These are phyloP conservation scores for Poeciliopsis infans DNA, from an alignment of 2,797 vertebrate genomes.

Conservation along the genomic window DNA sequence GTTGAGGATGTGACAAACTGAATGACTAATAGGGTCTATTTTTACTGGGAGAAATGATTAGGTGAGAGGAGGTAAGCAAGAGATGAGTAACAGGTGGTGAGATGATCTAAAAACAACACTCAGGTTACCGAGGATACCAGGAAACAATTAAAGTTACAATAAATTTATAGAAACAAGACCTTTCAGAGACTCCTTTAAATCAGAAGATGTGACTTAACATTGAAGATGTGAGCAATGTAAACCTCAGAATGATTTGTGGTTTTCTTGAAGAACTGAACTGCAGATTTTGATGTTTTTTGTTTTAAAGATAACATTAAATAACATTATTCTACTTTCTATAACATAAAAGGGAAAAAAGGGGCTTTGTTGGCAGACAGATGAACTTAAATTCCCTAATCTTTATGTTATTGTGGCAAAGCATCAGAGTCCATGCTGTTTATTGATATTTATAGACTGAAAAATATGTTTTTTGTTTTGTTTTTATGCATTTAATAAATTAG, in stretches of 20 bases:
- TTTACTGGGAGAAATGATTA: slow-evolving; percentile 6
- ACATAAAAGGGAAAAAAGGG: not conserved
- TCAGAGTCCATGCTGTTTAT: not conserved
- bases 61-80: not conserved
- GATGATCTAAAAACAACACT: not conserved
- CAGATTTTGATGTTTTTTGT: not conserved
- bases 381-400: not conserved
- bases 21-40: slow-evolving; percentile 1
- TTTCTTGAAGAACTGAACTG: not conserved
- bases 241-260: not conserved
- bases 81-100: slow-evolving; percentile 2
- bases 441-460: not conserved
- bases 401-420: not conserved
- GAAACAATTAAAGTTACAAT: not conserved
- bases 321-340: not conserved
- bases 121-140: not conserved
- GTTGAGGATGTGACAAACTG: not conserved
- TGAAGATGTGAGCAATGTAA: not conserved
- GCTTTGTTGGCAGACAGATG: not conserved
- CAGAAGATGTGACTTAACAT: not conserved
- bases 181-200: not conserved
- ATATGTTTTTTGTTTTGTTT: not conserved
- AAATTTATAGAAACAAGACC: not conserved
- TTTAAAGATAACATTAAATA: not conserved
- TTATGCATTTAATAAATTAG: not conserved